Evolutionary conservation across 2,113 vertebrate genomes (phyloP).

Genomic region (Labeo rohita): DNA sequence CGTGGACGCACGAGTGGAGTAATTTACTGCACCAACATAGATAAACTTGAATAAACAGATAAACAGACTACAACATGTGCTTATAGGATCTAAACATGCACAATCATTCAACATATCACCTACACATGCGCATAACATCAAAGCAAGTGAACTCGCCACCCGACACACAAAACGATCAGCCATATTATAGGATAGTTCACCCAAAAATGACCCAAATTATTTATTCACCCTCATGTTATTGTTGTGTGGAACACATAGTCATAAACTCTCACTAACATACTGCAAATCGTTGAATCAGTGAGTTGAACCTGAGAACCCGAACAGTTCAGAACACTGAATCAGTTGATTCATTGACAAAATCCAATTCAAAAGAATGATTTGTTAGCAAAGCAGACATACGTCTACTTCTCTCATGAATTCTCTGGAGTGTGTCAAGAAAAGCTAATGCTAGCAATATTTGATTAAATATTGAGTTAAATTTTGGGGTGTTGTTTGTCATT

Average conservation of each 20-base stretch:
- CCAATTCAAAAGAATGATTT: too few species aligned
- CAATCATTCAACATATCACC: slow-evolving; percentile 5
- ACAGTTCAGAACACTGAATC: background rate
- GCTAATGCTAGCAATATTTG: background rate
- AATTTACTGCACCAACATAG: slow-evolving; percentile 39
- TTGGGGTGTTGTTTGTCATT: background rate
- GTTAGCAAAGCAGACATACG: too few species aligned
- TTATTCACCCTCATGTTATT: background rate
- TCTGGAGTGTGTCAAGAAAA: background rate
- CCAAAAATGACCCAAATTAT: background rate
- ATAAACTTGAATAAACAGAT: slow-evolving; percentile 45
- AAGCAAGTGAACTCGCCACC: background rate
- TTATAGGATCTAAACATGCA: slow-evolving; percentile 8
- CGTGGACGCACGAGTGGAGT: slow-evolving; percentile 45
- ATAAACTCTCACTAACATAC: too few species aligned
- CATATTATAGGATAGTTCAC: background rate
- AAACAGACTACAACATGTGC: slow-evolving; percentile 10
- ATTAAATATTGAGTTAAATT: too few species aligned
- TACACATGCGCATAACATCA: background rate
- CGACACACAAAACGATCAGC: too few species aligned
- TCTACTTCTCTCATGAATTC: background rate
- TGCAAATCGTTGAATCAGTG: too few species aligned
- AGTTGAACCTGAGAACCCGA: too few species aligned
- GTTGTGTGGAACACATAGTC: background rate
- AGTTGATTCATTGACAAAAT: background rate